Evolutionary conservation across 2,113 vertebrate genomes (phyloP), one percentile per base, ranked within the genome.

Genomic region (Catharus bicknelli): DNA sequence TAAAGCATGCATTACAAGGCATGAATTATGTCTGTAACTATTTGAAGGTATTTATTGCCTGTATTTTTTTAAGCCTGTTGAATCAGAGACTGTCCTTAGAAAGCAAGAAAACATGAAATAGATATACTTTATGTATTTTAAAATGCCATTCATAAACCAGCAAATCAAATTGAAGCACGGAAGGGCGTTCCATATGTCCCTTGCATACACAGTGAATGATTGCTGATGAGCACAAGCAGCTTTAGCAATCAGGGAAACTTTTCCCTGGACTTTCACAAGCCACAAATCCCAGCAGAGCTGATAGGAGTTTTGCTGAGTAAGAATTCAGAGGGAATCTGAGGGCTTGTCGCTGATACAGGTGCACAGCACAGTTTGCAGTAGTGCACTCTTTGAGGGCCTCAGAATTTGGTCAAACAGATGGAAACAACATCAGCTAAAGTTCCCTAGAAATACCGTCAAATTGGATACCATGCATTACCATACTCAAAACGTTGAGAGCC

Each of bases 11-110:
- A 75, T 86, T 92, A 93, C 81, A 93, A 92, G 78, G 63, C 74
- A 95, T 93, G 90, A 95, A 93, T 97, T 96, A 95, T 88, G 76
- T 43, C 70, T 77, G 80, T 66, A 72, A 34, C 75, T 93, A 42
- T 93, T 93, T 67, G 45, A 83, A 89, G 30, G 32, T 8, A 78
- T 85, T 88, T 93, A 83, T 70, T 77, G 55, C 27, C 48, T 67
- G 11, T 23, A 55, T 70, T 80, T 75, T 67, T 84, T 88, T 36
- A 57, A 76, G 54, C 27, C 23, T 47, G 22, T 42, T 50, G 48
- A 78, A 83, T 67, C 67, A 78, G 63, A 80, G 29, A 16, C 43
- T 83, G 55, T 73, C 88, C 94, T 93, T 55, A 47, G 32, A 83
- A 58, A 91, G 34, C n/a, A 73, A 85, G 84, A 69, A 77, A 88